Evolutionary conservation across 1,140 invertebrate species (phyloP), one percentile per base, ranked within the genome.

Genomic region (Dryas iulia): DNA sequence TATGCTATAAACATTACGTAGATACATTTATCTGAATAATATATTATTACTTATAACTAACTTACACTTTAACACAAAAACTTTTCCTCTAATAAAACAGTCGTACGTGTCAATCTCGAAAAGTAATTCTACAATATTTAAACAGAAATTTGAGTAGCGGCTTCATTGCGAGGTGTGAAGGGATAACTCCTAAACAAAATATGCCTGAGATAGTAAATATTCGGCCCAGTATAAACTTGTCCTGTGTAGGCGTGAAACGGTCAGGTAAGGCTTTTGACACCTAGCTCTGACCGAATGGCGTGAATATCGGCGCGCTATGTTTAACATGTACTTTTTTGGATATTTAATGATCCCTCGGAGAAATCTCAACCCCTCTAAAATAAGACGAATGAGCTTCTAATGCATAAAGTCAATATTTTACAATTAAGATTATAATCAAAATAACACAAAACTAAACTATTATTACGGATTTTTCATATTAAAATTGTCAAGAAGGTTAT

Each of bases 211-310:
- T 84, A 76, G 84, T 87, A 81, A 86, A 89, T 77, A 88, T 80
- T 82, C 66, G 76, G 70, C 71, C 74, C 74, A 78, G 65, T 77
- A 76, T 75, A 82, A 71, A 79, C 77, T 76, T 75, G 81, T 68
- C 66, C 73, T 69, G 84, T 76, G 86, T 87, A 82, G 87, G 87
- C 79, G 86, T 86, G 56, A 77, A 82, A 78, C 75, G 83, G 82
- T 79, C 88, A 89, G 87, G 88, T 91, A 91, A 88, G 82, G 84
- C 88, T 91, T 91, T 91, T 91, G 88, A 91, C 88, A 91, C 88
- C 88, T 91, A 88, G 78, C 79, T 74, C 77, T 69, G 74, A 66
- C 76, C 73, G 74, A 69, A 71, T 70, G 76, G 87, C 81, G 88
- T 89, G 84, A 89, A 87, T 83, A 78, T 87, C 81, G 72, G 78